Percentiles rank a stretch among this genome's conserved stretches.
Conservation (phyloP, 2,113 vertebrate genomes). For the Piaya cayana region DNA sequence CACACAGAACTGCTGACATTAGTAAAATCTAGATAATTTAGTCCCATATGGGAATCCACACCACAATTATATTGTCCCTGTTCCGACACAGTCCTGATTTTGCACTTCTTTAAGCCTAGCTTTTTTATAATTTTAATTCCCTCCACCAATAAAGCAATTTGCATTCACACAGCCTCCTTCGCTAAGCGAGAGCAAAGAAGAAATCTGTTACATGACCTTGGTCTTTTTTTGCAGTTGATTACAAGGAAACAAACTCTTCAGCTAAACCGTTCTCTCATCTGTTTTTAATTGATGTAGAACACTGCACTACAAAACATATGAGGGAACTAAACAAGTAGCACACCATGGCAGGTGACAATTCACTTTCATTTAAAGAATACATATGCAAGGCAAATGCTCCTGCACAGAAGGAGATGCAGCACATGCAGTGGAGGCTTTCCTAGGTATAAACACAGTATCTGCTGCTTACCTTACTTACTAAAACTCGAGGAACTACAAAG, state of each 20-base stretch:
- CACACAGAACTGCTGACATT: constrained; percentile 79
- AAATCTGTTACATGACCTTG: constrained; percentile 77
- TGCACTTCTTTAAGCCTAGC: constrained; percentile 77
- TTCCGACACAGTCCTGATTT: constrained; percentile 80
- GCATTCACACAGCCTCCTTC: constrained; percentile 69
- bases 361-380: background rate
- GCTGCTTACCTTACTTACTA: background rate
- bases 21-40: constrained; percentile 83
- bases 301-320: constrained; percentile 26
- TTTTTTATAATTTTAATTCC: constrained; percentile 83
- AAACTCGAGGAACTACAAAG: background rate
- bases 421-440: background rate
- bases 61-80: constrained; percentile 83
- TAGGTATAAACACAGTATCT: background rate
- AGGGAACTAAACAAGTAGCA: constrained; percentile 32
- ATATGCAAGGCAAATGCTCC: background rate
- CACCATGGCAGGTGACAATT: background rate
- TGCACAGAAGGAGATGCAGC: background rate
- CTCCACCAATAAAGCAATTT: constrained; percentile 81
- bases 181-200: constrained; percentile 63
- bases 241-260: constrained; percentile 72
- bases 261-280: constrained; percentile 67
- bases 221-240: constrained; percentile 77
- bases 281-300: constrained; percentile 72
- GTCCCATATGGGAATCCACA: constrained; percentile 84